These are phyloP conservation scores for Ctenosaura bakeri DNA, from an alignment of 2,797 vertebrate genomes.

Conservation along the genomic window DNA sequence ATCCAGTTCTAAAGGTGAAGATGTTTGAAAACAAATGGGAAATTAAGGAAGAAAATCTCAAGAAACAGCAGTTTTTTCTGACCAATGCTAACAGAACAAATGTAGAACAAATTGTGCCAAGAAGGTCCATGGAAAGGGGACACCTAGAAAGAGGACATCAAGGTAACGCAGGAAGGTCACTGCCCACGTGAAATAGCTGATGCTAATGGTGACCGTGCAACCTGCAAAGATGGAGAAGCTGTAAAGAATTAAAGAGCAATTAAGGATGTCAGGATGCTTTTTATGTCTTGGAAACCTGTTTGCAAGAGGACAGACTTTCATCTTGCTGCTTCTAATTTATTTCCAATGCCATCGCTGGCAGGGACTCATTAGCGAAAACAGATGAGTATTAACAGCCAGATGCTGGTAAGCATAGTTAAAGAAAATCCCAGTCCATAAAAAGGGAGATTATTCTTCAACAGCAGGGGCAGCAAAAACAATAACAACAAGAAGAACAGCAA, in stretches of 20 bases:
- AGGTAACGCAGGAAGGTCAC: conserved; percentile 18
- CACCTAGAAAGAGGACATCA: background rate
- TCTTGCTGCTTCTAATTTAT: conserved; percentile 41
- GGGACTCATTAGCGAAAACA: background rate
- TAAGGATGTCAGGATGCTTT: conserved; percentile 41
- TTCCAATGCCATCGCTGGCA: conserved; percentile 21
- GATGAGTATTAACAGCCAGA: conserved; percentile 9
- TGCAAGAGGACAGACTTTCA: background rate
- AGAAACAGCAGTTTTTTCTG: background rate
- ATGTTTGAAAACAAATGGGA: background rate
- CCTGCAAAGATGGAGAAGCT: conserved; percentile 45
- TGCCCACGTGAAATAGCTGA: conserved; percentile 1
- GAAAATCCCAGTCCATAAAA: conserved; percentile 5
- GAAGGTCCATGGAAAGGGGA: conserved; percentile 3
- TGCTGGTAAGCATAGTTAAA: background rate
- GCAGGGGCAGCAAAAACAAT: background rate
- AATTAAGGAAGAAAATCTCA: background rate
- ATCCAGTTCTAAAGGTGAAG: background rate
- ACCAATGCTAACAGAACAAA: background rate
- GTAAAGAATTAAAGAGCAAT: conserved; percentile 43
- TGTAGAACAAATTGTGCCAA: background rate
- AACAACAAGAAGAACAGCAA: background rate
- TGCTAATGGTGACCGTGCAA: conserved; percentile 34
- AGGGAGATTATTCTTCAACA: background rate
- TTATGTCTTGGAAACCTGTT: conserved; percentile 25